phyloP scores from a whole-genome alignment of 2,888 invertebrate genomes.

The Eudasyphora cyanicolor region DNA sequence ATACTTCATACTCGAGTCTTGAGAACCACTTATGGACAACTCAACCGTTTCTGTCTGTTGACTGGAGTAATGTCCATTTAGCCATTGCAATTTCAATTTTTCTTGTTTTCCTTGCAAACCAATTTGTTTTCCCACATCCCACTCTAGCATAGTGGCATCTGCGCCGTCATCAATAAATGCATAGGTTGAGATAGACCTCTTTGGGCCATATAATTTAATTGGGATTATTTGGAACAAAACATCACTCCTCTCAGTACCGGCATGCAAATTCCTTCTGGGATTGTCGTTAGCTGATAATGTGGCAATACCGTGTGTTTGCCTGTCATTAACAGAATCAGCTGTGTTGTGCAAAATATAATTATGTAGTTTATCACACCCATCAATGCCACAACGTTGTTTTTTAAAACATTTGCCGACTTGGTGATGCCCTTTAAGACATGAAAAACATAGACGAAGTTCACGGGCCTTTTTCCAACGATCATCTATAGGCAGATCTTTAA shows the following conservation, averaged over 20 bases:
- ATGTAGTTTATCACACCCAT: background rate
- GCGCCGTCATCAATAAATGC: slow-evolving; percentile 10
- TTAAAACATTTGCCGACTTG: slow-evolving; percentile 26
- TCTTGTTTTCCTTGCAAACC: background rate
- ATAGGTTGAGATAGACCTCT: background rate
- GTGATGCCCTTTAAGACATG: slow-evolving; percentile 40
- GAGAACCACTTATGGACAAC: background rate
- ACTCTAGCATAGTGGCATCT: background rate
- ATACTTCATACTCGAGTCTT: background rate
- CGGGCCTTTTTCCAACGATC: too few relatives aligned
- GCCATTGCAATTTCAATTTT: slow-evolving; percentile 23
- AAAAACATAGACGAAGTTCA: slow-evolving; percentile 34
- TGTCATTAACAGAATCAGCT: background rate
- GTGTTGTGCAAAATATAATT: background rate
- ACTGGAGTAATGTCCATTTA: slow-evolving; percentile 6
- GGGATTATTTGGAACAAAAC: slow-evolving; percentile 32
- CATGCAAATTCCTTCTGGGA: background rate
- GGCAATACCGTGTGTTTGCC: background rate
- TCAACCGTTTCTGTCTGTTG: background rate
- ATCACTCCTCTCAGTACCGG: background rate
- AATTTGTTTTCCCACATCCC: background rate
- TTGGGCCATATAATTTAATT: slow-evolving; percentile 21
- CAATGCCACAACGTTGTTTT: slow-evolving; percentile 26
- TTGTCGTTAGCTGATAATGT: background rate
- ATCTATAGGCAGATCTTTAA: slow-evolving; percentile 12